Base-by-base conservation (phyloP, 2,113 vertebrate species). In the Engystomops pustulosus region DNA sequence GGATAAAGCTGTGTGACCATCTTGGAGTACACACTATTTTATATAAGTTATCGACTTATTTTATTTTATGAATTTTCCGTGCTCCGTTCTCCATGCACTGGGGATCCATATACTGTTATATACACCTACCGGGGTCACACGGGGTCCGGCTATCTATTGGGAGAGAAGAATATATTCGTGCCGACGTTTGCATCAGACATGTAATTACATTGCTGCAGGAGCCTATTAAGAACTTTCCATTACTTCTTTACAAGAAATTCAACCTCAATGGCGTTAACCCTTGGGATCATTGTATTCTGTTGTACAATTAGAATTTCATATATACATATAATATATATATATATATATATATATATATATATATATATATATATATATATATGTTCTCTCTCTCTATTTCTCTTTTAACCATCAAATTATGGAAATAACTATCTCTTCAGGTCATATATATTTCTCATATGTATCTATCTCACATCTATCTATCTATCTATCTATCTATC, bases 181-280 rank as follows among this genome's bases (percentile, higher is more conserved):
- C 20, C 9, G 5, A 36, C 32, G 58, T 30, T 62, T 62, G 25
- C 27, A 14, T 34, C 62, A 67, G 62, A 14, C 62, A 36, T 67
- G 32, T 67, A 67, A 67, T 67, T 67, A 36, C 36, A 36, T 67
- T 36, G 62, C 32, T 20, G 62, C 7, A 67, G 20, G 30, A 67
- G 62, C 62, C 62, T 9, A 67, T 67, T 67, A 36, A 36, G 62
- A 36, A 67, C 62, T 67, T 67, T 67, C 62, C 62, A 67, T 67
- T 67, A 36, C 62, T 65, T 65, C 60, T 32, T 18, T 34, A 67
- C 1, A 36, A 67, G 62, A 10, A 32, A 36, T 67, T 67, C 32
- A 36, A 8, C 17, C 32, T 34, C 62, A 36, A 4, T 10, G 30
- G 14, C 2, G 62, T 67, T 65, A 67, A 67, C 30, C 32, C 30